Conservation (phyloP, 2,113 vertebrate species). For the Anseranas semipalmata region DNA sequence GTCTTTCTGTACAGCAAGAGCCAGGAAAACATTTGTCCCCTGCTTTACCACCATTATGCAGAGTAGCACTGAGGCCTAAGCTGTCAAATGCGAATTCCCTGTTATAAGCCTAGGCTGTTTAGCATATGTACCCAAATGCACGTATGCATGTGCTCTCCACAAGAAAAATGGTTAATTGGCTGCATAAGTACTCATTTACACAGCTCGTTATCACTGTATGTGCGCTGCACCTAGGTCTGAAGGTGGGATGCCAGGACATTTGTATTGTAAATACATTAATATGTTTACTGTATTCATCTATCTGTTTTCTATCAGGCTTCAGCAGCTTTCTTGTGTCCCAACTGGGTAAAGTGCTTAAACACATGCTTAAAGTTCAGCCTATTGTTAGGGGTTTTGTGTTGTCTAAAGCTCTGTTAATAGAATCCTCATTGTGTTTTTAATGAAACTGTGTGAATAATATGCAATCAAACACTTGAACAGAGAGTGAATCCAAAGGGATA, state of each 20-base stretch:
- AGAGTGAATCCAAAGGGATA: background rate
- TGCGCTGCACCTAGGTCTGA: background rate
- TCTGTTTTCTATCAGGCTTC: conserved; percentile 19
- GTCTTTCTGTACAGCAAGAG: background rate
- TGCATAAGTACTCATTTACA: background rate
- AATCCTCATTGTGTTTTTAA: conserved; percentile 2
- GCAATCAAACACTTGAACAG: background rate
- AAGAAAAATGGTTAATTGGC: background rate
- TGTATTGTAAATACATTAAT: background rate
- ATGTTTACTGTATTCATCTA: background rate
- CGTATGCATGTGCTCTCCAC: background rate
- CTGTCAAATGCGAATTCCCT: background rate
- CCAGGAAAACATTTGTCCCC: background rate
- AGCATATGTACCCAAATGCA: background rate
- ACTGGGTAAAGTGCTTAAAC: background rate
- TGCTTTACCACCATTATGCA: background rate
- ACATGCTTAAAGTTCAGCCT: conserved; percentile 31
- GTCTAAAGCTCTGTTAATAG: conserved; percentile 16
- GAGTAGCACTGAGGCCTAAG: background rate
- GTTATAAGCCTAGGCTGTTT: background rate
- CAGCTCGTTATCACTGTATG: background rate
- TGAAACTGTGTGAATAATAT: conserved; percentile 10
- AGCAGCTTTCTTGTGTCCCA: background rate
- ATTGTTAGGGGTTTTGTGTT: background rate
- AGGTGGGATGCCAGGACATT: background rate